A percentile compares a stretch with the other conserved stretches of the same genome.
phyloP scores from a whole-genome alignment of 2,113 vertebrate species.

The Serinus canaria region DNA sequence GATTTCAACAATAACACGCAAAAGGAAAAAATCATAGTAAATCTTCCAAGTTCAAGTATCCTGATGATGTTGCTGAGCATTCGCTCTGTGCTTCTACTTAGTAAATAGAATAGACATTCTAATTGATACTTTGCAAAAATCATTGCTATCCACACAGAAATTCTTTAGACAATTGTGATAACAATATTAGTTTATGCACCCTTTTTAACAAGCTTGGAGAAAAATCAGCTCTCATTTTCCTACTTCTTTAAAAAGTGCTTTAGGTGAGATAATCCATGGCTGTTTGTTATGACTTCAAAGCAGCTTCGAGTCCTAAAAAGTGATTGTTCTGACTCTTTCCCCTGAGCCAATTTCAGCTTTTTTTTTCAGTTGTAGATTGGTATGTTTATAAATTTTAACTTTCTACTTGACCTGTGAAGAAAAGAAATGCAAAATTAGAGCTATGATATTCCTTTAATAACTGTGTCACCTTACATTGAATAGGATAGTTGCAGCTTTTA shows the following conservation, averaged over 20 bases:
- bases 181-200: not conserved
- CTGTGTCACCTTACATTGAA: not conserved
- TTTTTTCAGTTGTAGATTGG: not conserved
- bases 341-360: not conserved
- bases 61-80: not conserved
- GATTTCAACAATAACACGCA: not conserved
- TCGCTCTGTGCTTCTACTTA: not conserved
- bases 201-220: not conserved
- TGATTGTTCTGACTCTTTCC: not conserved
- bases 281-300: not conserved
- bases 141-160: not conserved
- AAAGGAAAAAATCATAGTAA: not conserved
- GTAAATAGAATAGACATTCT: not conserved
- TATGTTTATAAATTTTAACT: not conserved
- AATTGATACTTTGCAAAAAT: not conserved
- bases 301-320: not conserved
- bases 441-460: not conserved
- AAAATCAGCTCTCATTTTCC: not conserved
- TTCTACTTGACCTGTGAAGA: not conserved
- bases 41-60: not conserved
- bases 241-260: not conserved
- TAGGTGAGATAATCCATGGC: not conserved
- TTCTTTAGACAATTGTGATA: not conserved
- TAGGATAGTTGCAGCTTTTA: not conserved
- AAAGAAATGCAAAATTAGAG: not conserved